Evolutionary conservation across 1,140 invertebrate genomes (phyloP).

Genomic region (Schlechtendalia chinensis): DNA sequence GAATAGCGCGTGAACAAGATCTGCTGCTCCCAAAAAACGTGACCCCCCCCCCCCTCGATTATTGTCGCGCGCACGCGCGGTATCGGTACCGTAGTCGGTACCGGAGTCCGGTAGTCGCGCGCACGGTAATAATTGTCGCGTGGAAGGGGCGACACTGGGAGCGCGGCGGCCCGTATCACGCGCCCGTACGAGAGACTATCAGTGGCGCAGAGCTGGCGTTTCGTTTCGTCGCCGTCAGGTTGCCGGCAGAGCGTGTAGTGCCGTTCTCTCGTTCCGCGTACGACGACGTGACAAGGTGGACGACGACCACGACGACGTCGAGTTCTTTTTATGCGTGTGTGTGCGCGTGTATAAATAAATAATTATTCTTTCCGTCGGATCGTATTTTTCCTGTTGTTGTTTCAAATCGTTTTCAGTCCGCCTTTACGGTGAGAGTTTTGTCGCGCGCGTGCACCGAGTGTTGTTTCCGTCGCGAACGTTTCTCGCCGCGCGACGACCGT

Average conservation of each 20-base stretch:
- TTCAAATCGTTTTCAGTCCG: too few species aligned
- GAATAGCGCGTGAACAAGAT: too few species aligned
- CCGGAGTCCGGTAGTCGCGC: not conserved
- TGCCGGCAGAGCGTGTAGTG: conserved; percentile 43
- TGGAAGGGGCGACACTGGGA: conserved; percentile 34
- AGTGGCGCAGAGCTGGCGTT: not conserved
- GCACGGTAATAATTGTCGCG: conserved; percentile 11
- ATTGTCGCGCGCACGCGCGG: not conserved
- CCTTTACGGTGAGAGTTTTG: too few species aligned
- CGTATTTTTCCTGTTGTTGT: too few species aligned
- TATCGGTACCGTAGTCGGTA: not conserved
- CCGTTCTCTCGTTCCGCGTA: conserved; percentile 3
- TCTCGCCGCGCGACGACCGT: too few species aligned
- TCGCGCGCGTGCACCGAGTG: too few species aligned
- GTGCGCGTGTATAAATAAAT: not conserved
- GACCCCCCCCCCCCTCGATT: too few species aligned
- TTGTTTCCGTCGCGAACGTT: too few species aligned
- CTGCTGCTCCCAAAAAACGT: too few species aligned
- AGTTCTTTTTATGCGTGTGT: not conserved
- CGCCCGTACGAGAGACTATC: conserved; percentile 30
- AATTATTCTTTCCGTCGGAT: not conserved
- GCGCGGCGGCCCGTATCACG: conserved; percentile 23
- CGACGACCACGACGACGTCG: too few species aligned
- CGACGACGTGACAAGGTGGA: not conserved
- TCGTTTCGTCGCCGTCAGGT: conserved; percentile 46